Evolutionary conservation across 2,113 vertebrate species (phyloP).

Genomic region (Xenopus tropicalis): UCB_Xtro_10.0 CM004452.2:48395501-48396000

Average conservation of each 20-base stretch:
- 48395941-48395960: no score
- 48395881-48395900: no score
- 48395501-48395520: constrained; percentile 76
- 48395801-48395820: neutral
- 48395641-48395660: constrained; percentile 87
- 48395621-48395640: constrained; percentile 82
- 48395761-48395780: constrained; percentile 52
- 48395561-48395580: constrained; percentile 90
- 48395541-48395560: constrained; percentile 91
- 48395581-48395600: constrained; percentile 84
- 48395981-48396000: no score
- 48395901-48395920: no score
- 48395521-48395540: constrained; percentile 87
- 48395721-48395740: constrained; percentile 62
- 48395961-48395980: no score
- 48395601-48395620: constrained; percentile 64
- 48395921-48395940: no score
- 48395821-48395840: neutral
- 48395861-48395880: neutral
- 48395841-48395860: constrained; percentile 20
- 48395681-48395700: constrained; percentile 89
- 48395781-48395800: neutral
- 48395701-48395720: constrained; percentile 94
- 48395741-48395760: constrained; percentile 74
- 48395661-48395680: constrained; percentile 85